Evolutionary conservation across 2,888 invertebrate species (phyloP).

Genomic region (Thera obeliscata): DNA sequence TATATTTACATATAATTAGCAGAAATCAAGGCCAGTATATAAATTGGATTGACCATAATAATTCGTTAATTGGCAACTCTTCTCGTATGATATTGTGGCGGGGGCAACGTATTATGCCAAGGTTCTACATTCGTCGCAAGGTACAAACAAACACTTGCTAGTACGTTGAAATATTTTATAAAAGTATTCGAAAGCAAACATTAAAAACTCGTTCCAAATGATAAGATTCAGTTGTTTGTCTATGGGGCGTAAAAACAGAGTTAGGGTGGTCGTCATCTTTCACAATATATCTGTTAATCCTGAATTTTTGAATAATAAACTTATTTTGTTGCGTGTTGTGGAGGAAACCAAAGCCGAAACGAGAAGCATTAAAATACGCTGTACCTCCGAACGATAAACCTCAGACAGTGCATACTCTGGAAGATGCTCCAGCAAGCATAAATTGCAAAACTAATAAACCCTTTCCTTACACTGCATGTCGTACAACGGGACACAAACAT

Average conservation of each 20-base stretch:
- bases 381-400: constrained; percentile 45
- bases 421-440: constrained; percentile 2
- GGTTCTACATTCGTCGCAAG: constrained; percentile 30
- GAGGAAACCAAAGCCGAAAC: constrained; percentile 57
- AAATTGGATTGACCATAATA: constrained; percentile 6
- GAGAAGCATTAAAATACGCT: constrained; percentile 15
- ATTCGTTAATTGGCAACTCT: constrained; percentile 17
- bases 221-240: constrained; percentile 16
- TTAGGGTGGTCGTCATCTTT: background rate
- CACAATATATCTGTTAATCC: background rate
- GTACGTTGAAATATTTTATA: constrained; percentile 6
- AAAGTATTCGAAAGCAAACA: constrained; percentile 8
- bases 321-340: constrained; percentile 31
- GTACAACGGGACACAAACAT: constrained; percentile 5
- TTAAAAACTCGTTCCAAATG: constrained; percentile 18
- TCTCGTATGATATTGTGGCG: constrained; percentile 14
- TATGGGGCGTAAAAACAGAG: background rate
- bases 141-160: constrained; percentile 9
- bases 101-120: constrained; percentile 31
- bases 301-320: background rate
- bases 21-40: no score
- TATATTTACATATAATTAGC: background rate
- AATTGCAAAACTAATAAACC: background rate
- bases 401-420: constrained; percentile 2
- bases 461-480: no score